Evolutionary conservation across 2,888 invertebrate genomes (phyloP).

Genomic region (Cantharis flavilabris): DNA sequence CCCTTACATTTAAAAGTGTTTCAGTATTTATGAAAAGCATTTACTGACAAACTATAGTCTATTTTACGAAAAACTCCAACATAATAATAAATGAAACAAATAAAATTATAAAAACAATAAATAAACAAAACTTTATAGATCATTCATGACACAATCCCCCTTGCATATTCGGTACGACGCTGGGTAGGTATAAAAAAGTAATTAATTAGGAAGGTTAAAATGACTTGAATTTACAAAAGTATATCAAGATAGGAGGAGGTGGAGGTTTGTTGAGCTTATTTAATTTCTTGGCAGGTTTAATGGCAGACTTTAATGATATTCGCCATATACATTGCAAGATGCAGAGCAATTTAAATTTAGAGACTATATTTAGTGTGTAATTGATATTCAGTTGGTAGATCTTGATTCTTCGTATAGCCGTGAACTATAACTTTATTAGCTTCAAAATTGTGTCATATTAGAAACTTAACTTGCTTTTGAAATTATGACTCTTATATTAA

Average conservation of each 20-base stretch:
- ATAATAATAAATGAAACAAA: too few relatives aligned
- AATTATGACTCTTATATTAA: background rate
- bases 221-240: background rate
- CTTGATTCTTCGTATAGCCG: conserved; percentile 16
- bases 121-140: too few relatives aligned
- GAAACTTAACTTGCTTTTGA: conserved; percentile 14
- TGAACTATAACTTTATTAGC: conserved; percentile 23
- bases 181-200: background rate
- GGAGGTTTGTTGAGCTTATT: background rate
- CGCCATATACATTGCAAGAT: conserved; percentile 27
- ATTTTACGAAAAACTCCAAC: too few relatives aligned
- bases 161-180: background rate
- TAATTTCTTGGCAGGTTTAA: background rate
- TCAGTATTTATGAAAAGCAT: too few relatives aligned
- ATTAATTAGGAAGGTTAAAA: background rate
- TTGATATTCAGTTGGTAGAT: conserved; percentile 29
- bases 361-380: conserved; percentile 28
- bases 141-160: too few relatives aligned
- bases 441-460: conserved; percentile 27
- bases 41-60: too few relatives aligned
- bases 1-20: background rate
- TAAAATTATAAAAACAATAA: too few relatives aligned
- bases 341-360: conserved; percentile 30
- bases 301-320: conserved; percentile 16
- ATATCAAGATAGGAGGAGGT: background rate